A percentile compares a stretch with the other conserved stretches of the same genome.
These are phyloP conservation scores for Diuraphis noxia DNA, from an alignment of 1,140 invertebrate species.

Conservation along the genomic window DNA sequence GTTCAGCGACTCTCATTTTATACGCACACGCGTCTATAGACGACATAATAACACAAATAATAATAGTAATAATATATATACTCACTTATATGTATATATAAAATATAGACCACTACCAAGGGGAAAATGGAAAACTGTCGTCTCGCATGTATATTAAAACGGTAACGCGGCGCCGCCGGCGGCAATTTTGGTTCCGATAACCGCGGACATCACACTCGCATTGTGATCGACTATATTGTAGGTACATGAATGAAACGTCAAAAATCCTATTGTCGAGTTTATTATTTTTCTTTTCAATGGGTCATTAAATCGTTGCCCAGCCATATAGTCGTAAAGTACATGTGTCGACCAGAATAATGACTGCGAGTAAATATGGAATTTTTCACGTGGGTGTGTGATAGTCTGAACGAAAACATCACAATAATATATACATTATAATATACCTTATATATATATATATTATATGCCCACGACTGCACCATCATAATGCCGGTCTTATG, in stretches of 20 bases:
- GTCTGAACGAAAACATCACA: conserved; percentile 50
- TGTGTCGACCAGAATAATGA: conserved; percentile 48
- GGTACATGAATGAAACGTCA: conserved; percentile 47
- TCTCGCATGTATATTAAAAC: not conserved
- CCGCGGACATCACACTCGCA: conserved; percentile 36
- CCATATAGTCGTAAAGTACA: conserved; percentile 28
- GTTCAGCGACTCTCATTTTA: conserved; percentile 3
- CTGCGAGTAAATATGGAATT: conserved; percentile 51
- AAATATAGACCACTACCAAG: not conserved
- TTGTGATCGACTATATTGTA: conserved; percentile 30
- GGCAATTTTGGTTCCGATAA: not conserved
- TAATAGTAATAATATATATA: not conserved
- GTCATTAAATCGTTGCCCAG: conserved; percentile 38
- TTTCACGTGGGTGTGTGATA: conserved; percentile 50
- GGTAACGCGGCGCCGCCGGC: conserved; percentile 20
- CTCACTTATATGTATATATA: not conserved
- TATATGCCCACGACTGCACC: not conserved
- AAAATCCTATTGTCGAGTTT: conserved; percentile 23
- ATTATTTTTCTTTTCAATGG: conserved; percentile 46
- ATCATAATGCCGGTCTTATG: not conserved
- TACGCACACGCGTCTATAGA: not conserved
- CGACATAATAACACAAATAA: not conserved
- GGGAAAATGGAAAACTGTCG: not conserved
- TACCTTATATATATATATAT: not conserved
- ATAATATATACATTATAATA: conserved; percentile 22